A percentile compares a stretch with the other conserved stretches of the same genome.
Evolutionary conservation across 1,140 invertebrate genomes (phyloP).

Genomic region (Macrosteles quadrilineatus): DNA sequence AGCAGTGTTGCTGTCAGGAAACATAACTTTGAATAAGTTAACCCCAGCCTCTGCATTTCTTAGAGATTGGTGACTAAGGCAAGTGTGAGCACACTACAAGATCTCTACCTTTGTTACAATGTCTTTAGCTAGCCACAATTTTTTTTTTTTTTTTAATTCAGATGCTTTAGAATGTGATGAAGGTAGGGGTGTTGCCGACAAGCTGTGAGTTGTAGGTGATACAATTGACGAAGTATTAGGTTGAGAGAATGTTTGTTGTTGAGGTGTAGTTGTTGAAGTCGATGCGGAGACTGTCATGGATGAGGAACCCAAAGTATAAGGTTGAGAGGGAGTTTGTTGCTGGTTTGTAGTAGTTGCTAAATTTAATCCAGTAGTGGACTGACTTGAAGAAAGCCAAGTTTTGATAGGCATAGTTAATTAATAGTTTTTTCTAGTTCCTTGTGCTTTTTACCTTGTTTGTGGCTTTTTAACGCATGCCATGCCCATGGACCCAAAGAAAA

Average conservation of each 20-base stretch:
- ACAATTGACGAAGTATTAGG: not conserved
- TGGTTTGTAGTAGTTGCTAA: not conserved
- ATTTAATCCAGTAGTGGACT: too few relatives aligned
- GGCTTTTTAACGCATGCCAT: not conserved
- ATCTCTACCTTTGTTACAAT: not conserved
- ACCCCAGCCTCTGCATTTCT: slow-evolving; percentile 12
- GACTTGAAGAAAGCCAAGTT: not conserved
- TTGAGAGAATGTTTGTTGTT: not conserved
- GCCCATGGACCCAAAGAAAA: slow-evolving; percentile 3
- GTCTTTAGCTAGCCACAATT: not conserved
- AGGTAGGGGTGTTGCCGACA: too few relatives aligned
- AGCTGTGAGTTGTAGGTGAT: too few relatives aligned
- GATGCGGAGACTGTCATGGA: not conserved
- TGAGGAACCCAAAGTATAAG: not conserved
- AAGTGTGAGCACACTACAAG: not conserved
- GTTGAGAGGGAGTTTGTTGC: not conserved
- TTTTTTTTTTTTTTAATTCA: too few relatives aligned
- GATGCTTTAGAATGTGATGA: too few relatives aligned
- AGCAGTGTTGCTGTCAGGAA: slow-evolving; percentile 10
- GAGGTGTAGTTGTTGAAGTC: not conserved
- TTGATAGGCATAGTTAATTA: not conserved
- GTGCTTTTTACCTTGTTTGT: not conserved
- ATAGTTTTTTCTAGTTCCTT: not conserved
- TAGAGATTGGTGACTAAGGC: slow-evolving; percentile 31
- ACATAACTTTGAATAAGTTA: slow-evolving; percentile 30